phyloP scores from a whole-genome alignment of 92 coral and sea anemone genomes.

The Desmophyllum pertusum region DNA sequence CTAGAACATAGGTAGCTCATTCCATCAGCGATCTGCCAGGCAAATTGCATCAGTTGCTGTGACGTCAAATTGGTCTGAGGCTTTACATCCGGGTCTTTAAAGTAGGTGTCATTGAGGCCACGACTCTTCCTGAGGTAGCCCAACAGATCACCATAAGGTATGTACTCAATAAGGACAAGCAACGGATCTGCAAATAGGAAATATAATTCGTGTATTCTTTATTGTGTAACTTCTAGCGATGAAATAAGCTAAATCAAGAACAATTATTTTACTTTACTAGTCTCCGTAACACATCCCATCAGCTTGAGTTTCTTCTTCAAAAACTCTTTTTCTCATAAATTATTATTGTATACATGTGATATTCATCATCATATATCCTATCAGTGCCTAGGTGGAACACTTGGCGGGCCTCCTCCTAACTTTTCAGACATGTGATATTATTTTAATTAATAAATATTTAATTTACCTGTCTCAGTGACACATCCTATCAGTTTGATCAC shows the following conservation, averaged over 20 bases:
- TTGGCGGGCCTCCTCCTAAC: too few relatives aligned
- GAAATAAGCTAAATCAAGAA: background rate
- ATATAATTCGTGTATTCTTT: too few relatives aligned
- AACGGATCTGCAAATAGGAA: conserved; percentile 43
- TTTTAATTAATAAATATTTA: too few relatives aligned
- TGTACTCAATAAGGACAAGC: conserved; percentile 46
- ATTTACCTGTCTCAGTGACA: conserved; percentile 34
- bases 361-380: too few relatives aligned
- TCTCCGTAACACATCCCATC: conserved; percentile 40
- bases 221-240: too few relatives aligned
- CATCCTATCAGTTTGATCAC: conserved; percentile 46
- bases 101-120: conserved; percentile 45
- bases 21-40: conserved; percentile 52
- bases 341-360: too few relatives aligned
- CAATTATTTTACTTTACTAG: conserved; percentile 3
- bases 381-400: too few relatives aligned
- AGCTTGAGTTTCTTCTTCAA: too few relatives aligned
- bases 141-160: conserved; percentile 53
- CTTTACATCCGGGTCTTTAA: conserved; percentile 46
- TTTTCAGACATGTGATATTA: too few relatives aligned
- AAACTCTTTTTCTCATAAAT: too few relatives aligned
- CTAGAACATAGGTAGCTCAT: conserved; percentile 37
- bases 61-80: conserved; percentile 43
- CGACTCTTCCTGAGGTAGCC: conserved; percentile 54
- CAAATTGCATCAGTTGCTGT: conserved; percentile 41